Evolutionary conservation across 1,140 invertebrate species (phyloP).

Genomic region (Berghia stephanieae): DNA sequence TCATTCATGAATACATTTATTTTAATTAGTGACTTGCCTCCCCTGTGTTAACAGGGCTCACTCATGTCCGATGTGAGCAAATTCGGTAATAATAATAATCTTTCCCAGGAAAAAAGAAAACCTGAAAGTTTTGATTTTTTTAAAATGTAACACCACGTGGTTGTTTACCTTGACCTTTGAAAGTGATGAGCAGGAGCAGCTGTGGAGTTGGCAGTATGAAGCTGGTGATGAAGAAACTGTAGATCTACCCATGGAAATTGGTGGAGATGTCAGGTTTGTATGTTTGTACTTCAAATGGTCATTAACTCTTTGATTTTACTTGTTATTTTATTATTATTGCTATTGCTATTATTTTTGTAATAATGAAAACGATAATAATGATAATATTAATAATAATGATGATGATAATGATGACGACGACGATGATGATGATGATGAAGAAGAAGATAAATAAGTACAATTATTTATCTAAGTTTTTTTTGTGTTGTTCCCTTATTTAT

Average conservation of each 20-base stretch:
- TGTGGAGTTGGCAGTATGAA: constrained; percentile 95
- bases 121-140: not conserved
- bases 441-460: too few species aligned
- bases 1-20: too few species aligned
- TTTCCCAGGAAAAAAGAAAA: too few species aligned
- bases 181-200: constrained; percentile 88
- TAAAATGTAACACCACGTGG: not conserved
- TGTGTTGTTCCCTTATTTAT: too few species aligned
- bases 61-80: too few species aligned
- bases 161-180: constrained; percentile 35
- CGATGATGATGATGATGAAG: too few species aligned
- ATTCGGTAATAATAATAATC: too few species aligned
- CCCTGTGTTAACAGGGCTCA: too few species aligned
- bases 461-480: too few species aligned
- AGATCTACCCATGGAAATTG: constrained; percentile 71
- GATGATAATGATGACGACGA: too few species aligned
- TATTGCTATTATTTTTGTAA: not conserved
- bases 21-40: too few species aligned
- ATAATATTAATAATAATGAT: not conserved
- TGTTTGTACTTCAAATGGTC: constrained; percentile 56
- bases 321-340: not conserved
- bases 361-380: not conserved
- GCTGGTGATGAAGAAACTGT: constrained; percentile 81
- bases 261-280: constrained; percentile 78
- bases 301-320: not conserved